Base-by-base conservation (phyloP, 2,113 vertebrate genomes). In the Protomyctophum bolini region DNA sequence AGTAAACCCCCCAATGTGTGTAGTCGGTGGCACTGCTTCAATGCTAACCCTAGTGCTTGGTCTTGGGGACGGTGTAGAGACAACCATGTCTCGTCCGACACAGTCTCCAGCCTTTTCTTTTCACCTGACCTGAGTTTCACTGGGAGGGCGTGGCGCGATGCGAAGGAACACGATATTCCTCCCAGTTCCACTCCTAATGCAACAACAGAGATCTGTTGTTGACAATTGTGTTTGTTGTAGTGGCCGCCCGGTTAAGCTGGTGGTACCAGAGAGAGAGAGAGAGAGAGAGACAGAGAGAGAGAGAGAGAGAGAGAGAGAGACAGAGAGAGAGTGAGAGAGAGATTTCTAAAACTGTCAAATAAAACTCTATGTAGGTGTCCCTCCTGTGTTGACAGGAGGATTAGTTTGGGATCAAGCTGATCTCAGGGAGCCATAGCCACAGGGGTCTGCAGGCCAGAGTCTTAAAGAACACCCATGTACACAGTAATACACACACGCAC, bases 361-460 rank as follows among this genome's bases (percentile, higher is more conserved):
- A 51, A 47, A 33, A 65, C 63, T 58, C 56, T 45, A 66, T 71
- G 66, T 86, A 85, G 77, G 84, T 86, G 86, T 84, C 62, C 70
- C 58, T 11, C 15, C 6, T 72, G 58, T 87, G 83, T 85, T 83
- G 82, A 87, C 77, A 82, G 80, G 82, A 7, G 81, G 83, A 89
- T 91, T 80, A 78, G 62, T 51, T 66, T 50, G 46, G 82, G 79
- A 85, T 88, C 68, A 85, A 59, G 72, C 21, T 56, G 77, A 82
- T 81, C 73, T 72, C 48, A 68, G 66, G 76, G 52, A 76, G 59
- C 57, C 73, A 69, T 45, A 10, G 12, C 63, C 9, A 21, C 75
- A 80, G 78, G 82, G 79, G 81, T 80, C 63, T 85, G 79, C 70
- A 81, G 63, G 68, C 72, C 80, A 64, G 60, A 83, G 77, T 74